Evolutionary conservation across 1,140 invertebrate species (phyloP), one percentile per base, ranked within the genome.

Genomic region (Microvelia longipes): DNA sequence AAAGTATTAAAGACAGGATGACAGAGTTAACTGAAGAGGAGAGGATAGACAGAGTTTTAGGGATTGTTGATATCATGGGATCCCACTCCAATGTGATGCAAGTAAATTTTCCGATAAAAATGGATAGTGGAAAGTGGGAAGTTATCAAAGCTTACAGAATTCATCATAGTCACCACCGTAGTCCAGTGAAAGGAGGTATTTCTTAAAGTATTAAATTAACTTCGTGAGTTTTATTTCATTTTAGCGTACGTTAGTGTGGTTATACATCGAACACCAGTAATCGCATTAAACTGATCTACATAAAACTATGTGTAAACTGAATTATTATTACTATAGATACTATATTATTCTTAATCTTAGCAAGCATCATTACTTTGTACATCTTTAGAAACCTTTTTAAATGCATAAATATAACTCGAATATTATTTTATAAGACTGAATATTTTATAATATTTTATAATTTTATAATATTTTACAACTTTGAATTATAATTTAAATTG

Each of bases 101-200:
- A 26, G 62, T 28, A 65, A n/a, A 27, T n/a, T 94, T 94, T 78
- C 93, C 93, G 0, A 83, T 96, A 69, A 85, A 86, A 68, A 80
- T 85, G 64, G 89, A 91, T 73, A 85, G 86, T 77, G 92, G 92
- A 0, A 81, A 82, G 27, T 90, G 87, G 74, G 89, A 92, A 74
- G 88, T 94, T 68, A 86, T 95, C 28, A 85, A 87, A 30, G 92
- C 87, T 0, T 95, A 90, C 81, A 79, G 92, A 66, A 88, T 90
- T 0, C 91, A 94, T 77, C 92, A 96, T 79, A 89, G 89, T 73
- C 86, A 88, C 19, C 91, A 94, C 76, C 83, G 88, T 66, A 82
- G 88, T 61, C 91, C 91, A 1, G 86, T 87, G 70, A 93, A 93
- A 83, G 92, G 92, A 82, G 91, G 90, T 71, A 64, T 30, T 50